Evolutionary conservation across 2,888 invertebrate species (phyloP), one percentile per base, ranked within the genome.

Genomic region (Eremobia ochroleuca): DNA sequence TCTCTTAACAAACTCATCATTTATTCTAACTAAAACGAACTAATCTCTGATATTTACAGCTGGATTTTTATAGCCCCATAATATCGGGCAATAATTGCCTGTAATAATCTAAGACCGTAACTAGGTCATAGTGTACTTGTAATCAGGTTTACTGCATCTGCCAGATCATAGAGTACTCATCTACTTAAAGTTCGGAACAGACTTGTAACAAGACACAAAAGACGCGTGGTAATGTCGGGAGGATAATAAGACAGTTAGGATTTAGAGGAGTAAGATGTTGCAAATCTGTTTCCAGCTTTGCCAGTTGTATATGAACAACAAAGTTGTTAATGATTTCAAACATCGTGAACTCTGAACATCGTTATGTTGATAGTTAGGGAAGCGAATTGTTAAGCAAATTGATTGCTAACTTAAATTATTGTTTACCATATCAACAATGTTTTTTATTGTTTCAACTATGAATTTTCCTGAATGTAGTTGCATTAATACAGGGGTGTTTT

Each of bases 71-170:
- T 69, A 66, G 67, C 46, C 46, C 43, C 58, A 65, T 76, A 81
- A 85, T 85, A 77, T 85, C 71, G 18, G 9, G 67, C 70, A 77
- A 85, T 82, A 68, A 82, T 83, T 73, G 73, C 31, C 73, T 58
- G 61, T 76, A 76, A 78, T 71, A 70, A 77, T 68, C 64, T 61
- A 28, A 69, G 66, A 81, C 58, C 31, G 40, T 55, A 83, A 85
- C 61, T 31, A 58, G 73, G 86, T 74, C 82, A 74, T n/a, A 69
- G 68, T 64, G 68, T 77, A 58, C 65, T 68, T 72, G 62, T 74
- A 70, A 82, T 74, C 65, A 75, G 72, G 73, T 82, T 81, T 80
- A 73, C 13, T 37, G 59, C 62, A 81, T 85, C 72, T 83, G 37
- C 28, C 43, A 28, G 65, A 59, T 68, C 59, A 76, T 55, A 52